phyloP scores from a whole-genome alignment of 2,113 vertebrate genomes.

The Bagarius yarrelli region DNA sequence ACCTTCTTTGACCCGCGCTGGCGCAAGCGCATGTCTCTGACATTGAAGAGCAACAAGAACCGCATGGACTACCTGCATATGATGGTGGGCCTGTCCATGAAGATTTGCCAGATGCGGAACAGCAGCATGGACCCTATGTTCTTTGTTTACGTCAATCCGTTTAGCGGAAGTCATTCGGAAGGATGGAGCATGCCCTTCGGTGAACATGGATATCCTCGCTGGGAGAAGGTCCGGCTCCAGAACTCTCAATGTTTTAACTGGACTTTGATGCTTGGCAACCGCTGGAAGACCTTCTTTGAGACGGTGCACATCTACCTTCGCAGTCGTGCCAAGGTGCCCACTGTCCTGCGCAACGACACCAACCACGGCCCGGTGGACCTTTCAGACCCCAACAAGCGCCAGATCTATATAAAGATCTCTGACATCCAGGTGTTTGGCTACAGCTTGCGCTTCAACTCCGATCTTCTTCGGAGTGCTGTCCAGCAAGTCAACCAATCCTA shows the following conservation, averaged over 20 bases:
- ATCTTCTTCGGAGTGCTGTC: slow-evolving; percentile 93
- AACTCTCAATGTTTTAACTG: slow-evolving; percentile 99
- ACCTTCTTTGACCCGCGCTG: slow-evolving; percentile 97
- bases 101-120: slow-evolving; percentile 98
- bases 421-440: slow-evolving; percentile 98
- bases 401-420: slow-evolving; percentile 99
- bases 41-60: slow-evolving; percentile 99
- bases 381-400: slow-evolving; percentile 91
- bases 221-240: slow-evolving; percentile 93
- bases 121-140: slow-evolving; percentile 98
- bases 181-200: slow-evolving; percentile 99
- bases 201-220: slow-evolving; percentile 92
- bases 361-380: slow-evolving; percentile 96
- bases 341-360: slow-evolving; percentile 90
- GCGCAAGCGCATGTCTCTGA: slow-evolving; percentile 98
- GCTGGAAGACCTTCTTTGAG: slow-evolving; percentile 99
- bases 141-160: slow-evolving; percentile 96
- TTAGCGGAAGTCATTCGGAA: slow-evolving; percentile 97
- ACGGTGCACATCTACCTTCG: slow-evolving; percentile 98
- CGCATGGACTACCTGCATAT: slow-evolving; percentile 99
- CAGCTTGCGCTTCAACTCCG: slow-evolving; percentile 93
- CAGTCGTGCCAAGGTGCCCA: slow-evolving; percentile 92
- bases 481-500: slow-evolving; percentile 99
- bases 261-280: slow-evolving; percentile 94
- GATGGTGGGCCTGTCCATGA: slow-evolving; percentile 97